Conservation (phyloP, 2,888 invertebrate species). For the Apodemia hepburni region DNA sequence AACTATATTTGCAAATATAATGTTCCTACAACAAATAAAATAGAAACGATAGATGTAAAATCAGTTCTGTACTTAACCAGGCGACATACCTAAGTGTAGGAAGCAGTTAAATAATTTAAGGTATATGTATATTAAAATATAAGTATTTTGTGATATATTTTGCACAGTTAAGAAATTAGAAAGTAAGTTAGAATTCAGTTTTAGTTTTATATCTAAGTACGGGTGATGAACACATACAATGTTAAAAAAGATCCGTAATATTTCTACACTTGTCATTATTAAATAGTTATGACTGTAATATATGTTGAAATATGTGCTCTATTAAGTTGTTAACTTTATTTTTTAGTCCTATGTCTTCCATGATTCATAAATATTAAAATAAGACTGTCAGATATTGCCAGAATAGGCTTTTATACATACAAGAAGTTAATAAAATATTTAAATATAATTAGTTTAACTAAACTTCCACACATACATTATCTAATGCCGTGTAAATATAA, state of each 20-base stretch:
- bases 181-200: conserved; percentile 33
- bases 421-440: conserved; percentile 11
- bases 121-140: conserved; percentile 42
- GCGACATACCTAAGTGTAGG: conserved; percentile 34
- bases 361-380: conserved; percentile 23
- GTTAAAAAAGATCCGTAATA: conserved; percentile 27
- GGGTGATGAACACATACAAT: conserved; percentile 46
- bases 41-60: conserved; percentile 49
- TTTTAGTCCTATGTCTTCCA: conserved; percentile 40
- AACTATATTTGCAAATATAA: conserved; percentile 65
- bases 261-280: conserved; percentile 12
- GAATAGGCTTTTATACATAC: conserved; percentile 10
- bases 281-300: conserved; percentile 5
- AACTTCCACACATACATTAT: conserved; percentile 25
- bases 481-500: conserved; percentile 22
- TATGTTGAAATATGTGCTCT: conserved; percentile 12
- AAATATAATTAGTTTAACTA: conserved; percentile 10
- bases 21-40: conserved; percentile 54
- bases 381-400: conserved; percentile 21
- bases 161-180: conserved; percentile 43
- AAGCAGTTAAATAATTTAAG: conserved; percentile 24
- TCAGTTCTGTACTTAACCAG: conserved; percentile 69
- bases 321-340: conserved; percentile 23
- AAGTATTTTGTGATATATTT: conserved; percentile 71
- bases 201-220: conserved; percentile 47